These are phyloP conservation scores for Gryllus bimaculatus DNA, from an alignment of 1,140 invertebrate genomes.

Conservation along the genomic window DNA sequence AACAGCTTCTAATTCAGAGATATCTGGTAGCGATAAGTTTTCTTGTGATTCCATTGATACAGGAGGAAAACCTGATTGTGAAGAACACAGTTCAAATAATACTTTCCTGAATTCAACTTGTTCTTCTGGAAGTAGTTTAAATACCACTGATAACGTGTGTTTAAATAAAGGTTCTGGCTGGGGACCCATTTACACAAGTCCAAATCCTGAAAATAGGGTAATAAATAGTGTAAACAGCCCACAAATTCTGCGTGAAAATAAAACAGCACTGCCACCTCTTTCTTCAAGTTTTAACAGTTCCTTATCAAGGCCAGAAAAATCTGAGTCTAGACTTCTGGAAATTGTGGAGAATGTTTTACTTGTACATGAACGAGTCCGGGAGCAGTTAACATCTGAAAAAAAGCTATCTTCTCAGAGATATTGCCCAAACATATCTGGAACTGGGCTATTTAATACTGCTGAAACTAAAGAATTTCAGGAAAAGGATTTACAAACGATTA, in stretches of 20 bases:
- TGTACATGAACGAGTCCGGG: neutral
- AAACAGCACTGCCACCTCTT: neutral
- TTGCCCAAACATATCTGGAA: neutral
- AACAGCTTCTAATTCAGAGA: too few species aligned
- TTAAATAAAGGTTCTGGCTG: neutral
- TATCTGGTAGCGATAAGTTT: too few species aligned
- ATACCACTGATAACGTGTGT: neutral
- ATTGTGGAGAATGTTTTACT: slow-evolving; percentile 3
- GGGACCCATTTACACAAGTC: slow-evolving; percentile 12
- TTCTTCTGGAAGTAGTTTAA: neutral
- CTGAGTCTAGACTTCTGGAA: neutral
- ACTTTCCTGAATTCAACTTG: neutral
- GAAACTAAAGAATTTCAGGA: neutral
- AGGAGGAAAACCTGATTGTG: neutral
- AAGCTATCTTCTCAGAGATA: neutral
- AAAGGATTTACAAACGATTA: neutral
- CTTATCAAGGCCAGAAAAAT: neutral
- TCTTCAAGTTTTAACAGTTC: neutral
- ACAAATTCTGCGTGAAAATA: neutral
- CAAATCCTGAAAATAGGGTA: slow-evolving; percentile 10
- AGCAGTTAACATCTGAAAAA: neutral
- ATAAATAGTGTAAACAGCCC: neutral
- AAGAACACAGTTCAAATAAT: neutral
- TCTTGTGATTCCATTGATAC: neutral
- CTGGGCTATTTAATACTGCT: neutral